Percentiles rank a stretch among this genome's conserved stretches.
These are phyloP conservation scores for Pammene fasciana DNA, from an alignment of 2,888 invertebrate species.

Conservation along the genomic window DNA sequence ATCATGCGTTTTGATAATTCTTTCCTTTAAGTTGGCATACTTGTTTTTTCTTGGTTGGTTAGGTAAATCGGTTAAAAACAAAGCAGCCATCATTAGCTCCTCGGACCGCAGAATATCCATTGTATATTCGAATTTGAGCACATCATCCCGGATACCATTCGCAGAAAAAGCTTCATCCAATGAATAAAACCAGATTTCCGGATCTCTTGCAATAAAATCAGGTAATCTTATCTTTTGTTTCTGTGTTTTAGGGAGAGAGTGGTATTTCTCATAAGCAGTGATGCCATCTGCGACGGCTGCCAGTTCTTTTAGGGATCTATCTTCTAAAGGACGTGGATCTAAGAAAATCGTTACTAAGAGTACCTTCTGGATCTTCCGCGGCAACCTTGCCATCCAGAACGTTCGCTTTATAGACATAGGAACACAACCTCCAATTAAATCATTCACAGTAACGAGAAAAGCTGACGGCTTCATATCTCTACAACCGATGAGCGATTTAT, in stretches of 20 bases:
- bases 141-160: conserved; percentile 13
- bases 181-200: conserved; percentile 22
- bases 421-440: neutral
- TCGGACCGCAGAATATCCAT: conserved; percentile 1
- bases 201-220: neutral
- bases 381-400: neutral
- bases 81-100: neutral
- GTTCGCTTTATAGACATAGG: conserved; percentile 4
- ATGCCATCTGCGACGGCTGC: conserved; percentile 11
- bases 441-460: neutral
- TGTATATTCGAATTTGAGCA: neutral
- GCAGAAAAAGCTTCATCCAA: conserved; percentile 3
- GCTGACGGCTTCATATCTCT: conserved; percentile 12
- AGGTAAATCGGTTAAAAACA: conserved; percentile 18
- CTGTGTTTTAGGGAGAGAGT: neutral
- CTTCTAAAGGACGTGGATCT: conserved; percentile 6
- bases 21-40: conserved; percentile 15
- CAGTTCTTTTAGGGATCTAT: conserved; percentile 2
- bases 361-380: conserved; percentile 1
- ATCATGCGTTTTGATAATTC: conserved; percentile 5
- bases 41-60: neutral
- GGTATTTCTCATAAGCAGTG: conserved; percentile 13
- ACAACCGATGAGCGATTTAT: neutral
- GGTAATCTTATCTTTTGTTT: neutral
- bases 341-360: conserved; percentile 2